These are phyloP conservation scores for Sterrhoptilus dennistouni DNA, from an alignment of 2,113 vertebrate species.

Conservation along the genomic window DNA sequence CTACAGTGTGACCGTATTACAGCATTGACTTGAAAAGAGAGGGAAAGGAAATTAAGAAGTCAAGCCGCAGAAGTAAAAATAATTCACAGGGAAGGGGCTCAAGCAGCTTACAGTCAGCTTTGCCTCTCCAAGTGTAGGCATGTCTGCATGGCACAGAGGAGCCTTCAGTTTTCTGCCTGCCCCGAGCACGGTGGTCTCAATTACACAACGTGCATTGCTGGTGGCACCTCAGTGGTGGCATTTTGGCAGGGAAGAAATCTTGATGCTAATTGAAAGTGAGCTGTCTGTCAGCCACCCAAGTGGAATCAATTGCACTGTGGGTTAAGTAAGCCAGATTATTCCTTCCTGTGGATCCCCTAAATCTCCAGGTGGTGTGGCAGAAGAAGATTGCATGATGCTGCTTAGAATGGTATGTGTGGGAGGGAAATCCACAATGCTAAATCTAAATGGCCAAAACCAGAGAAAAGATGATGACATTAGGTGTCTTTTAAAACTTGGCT, in stretches of 20 bases:
- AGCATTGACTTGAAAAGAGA: not conserved
- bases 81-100: not conserved
- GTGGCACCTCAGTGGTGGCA: not conserved
- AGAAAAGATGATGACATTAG: not conserved
- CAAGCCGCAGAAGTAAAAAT: not conserved
- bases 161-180: not conserved
- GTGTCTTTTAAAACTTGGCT: not conserved
- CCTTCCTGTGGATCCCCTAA: not conserved
- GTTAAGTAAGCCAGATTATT: not conserved
- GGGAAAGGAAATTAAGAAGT: not conserved
- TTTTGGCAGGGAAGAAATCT: not conserved
- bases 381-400: not conserved
- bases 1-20: not conserved
- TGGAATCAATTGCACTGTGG: not conserved
- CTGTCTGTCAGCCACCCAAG: not conserved
- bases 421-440: not conserved
- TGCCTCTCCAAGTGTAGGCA: not conserved
- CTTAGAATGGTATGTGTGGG: not conserved
- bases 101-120: not conserved
- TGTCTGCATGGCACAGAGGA: not conserved
- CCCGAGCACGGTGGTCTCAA: not conserved
- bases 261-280: not conserved
- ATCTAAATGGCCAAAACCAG: not conserved
- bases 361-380: not conserved
- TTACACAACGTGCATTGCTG: not conserved